phyloP scores from a whole-genome alignment of 2,888 invertebrate genomes.

The Bimastos eiseni region DNA sequence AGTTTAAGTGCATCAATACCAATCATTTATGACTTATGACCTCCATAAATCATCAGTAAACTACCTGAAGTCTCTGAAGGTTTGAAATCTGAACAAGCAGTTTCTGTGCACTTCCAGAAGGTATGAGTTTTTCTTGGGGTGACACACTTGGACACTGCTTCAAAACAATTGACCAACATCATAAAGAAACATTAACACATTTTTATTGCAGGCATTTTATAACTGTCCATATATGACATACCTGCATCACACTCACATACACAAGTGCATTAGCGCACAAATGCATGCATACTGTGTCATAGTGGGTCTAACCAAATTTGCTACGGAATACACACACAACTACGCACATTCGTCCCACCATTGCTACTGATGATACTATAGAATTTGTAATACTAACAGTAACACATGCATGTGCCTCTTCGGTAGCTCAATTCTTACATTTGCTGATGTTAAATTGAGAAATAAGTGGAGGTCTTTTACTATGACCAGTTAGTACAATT shows the following conservation, averaged over 20 bases:
- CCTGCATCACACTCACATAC: background rate
- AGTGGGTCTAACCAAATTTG: no score
- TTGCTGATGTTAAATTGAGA: no score
- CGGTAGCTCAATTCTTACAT: no score
- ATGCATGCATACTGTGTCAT: background rate
- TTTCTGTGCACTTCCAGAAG: background rate
- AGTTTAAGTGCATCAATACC: background rate
- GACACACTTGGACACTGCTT: background rate
- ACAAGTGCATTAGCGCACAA: background rate
- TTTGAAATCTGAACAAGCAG: background rate
- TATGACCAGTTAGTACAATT: no score
- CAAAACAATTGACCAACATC: background rate
- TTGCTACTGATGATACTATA: background rate
- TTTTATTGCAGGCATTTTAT: background rate
- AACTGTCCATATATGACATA: constrained; percentile 13
- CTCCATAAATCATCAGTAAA: background rate
- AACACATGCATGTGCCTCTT: no score
- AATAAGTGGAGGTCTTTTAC: no score
- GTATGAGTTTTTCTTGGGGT: background rate
- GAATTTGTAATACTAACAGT: no score
- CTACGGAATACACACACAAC: background rate
- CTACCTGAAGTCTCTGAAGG: background rate
- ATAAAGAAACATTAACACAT: background rate
- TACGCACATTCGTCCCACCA: background rate
- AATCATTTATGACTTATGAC: background rate